Base-by-base conservation (phyloP, 2,888 invertebrate genomes). In the Hymenopus coronatus region DNA sequence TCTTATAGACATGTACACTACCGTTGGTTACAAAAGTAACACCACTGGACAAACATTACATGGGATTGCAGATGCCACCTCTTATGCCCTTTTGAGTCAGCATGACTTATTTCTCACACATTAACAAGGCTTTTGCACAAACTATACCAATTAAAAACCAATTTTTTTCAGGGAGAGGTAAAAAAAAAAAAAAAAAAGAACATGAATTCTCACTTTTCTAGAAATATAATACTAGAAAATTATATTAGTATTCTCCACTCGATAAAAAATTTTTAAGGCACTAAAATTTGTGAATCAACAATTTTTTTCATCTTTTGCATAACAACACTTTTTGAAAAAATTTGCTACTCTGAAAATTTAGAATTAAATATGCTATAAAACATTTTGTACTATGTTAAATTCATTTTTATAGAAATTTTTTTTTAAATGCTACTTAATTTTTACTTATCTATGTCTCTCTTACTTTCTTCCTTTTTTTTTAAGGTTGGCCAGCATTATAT, bases 281-380 rank as follows among this genome's bases (percentile, higher is more conserved):
- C 89, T 89, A 89, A 89, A 88, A 86, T 89, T 88, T 89, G 86
- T 89, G 88, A 89, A 88, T 88, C 85, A 88, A 88, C 84, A 88
- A 85, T 89, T 84, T 81, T 82, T 82, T 88, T 81, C 70, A 70
- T 83, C n/a, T 54, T 83, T 88, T 84, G 28, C 87, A 87, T 86
- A 88, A 85, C 88, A 86, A 89, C 46, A 84, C 25, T 25, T 84
- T 83, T 86, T 82, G 46, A 82, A 84, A 88, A 85, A 89, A 86
- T 84, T 82, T 54, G 46, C 27, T 85, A 87, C 89, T 89, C 88
- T 89, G 82, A 89, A 87, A 89, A 89, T 89, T 89, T 88, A 89
- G 88, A 85, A 88, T 89, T 30, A 88, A 88, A 88, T 84, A 88
- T 54, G 82, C 88, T 88, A 88, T 88, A 87, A 88, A 89, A 89